Base-by-base conservation (phyloP, 2,113 vertebrate species). In the Clupea harengus region DNA sequence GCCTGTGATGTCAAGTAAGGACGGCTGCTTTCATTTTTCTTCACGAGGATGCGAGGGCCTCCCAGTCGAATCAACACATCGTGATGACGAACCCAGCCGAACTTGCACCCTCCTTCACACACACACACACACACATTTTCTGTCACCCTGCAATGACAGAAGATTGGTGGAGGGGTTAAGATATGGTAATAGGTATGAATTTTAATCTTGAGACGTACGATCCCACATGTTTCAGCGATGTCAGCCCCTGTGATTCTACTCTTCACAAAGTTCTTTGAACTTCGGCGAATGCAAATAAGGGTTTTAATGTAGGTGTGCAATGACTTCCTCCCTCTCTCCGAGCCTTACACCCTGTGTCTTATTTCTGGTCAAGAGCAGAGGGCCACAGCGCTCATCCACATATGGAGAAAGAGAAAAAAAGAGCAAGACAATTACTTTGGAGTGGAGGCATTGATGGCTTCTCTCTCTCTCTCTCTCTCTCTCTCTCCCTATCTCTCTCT, bases 381-480 rank as follows among this genome's bases (percentile, higher is more conserved):
- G 72, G 72, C 72, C 72, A 78, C 13, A 6, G 32, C 28, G 5
- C 72, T 32, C 72, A 78, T 78, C 72, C 72, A 39, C 17, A 17
- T 39, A 28, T 32, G 28, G 32, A 39, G 32, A 17, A 15, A 39
- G 18, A 20, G 54, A 15, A 17, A 2, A 39, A 39, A 17, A 39
- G 10, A 78, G 13, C 39, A 2, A 78, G 32, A 78, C 64, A 67
- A 67, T 67, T 67, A 67, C 64, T 44, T 78, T 78, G 72, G 72
- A 78, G 72, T 78, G 72, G 72, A 78, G 72, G 32, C 32, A 39
- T 78, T 78, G 67, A 57, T 54, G 64, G 72, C 57, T 82, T 82
- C 18, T 57, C 46, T 82, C 72, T 83, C 54, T 84, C 47, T 87
- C 15, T 18, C 15, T 64, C 54, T 64, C 6, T 64, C 57, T 18